Base-by-base conservation (phyloP, 2,113 vertebrate genomes). In the Monopterus albus region DNA sequence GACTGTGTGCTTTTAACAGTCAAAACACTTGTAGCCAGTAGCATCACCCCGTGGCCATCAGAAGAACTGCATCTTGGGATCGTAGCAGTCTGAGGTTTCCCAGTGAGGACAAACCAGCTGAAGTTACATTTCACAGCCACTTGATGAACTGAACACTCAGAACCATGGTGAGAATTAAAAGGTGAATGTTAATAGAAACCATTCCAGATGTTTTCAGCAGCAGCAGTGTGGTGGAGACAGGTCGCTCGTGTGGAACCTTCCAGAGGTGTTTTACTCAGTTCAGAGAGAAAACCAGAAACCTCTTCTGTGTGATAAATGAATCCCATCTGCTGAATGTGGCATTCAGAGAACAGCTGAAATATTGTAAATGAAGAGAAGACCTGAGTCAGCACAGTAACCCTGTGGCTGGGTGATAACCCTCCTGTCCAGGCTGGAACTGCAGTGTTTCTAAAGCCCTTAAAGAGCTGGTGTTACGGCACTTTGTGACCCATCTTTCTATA, bases 181-280 rank as follows among this genome's bases (percentile, higher is more conserved):
- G 18, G 69, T 78, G 43, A 62, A 78, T 81, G 50, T 74, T 42
- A 29, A 74, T 66, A 39, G 7, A 55, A 57, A 38, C 14, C 3
- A 1, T 38, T 39, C 29, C 0, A 7, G 55, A 59, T 50, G 10
- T 71, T 71, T 72, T 20, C 9, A 28, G 33, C 68, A 15, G 46
- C 21, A 13, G 43, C 43, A 52, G 39, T 1, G 40, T 38, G 9
- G 17, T 2, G 2, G 14, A 17, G 40, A 26, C 28, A 2, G 40
- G 20, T 42, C 23, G 12, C 10, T 31, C 13, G 6, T 0, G 45
- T 25, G 35, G 70, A 79, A 58, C 23, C 43, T 38, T 10, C 17
- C 0, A 3, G 7, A 23, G 33, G 33, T 25, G 28, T 35, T 42
- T 1, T 39, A 2, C 38, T 14, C 42, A 50, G 20, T 33, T 50